Conservation (phyloP, 2,113 vertebrate species). For the Trinectes maculatus region DNA sequence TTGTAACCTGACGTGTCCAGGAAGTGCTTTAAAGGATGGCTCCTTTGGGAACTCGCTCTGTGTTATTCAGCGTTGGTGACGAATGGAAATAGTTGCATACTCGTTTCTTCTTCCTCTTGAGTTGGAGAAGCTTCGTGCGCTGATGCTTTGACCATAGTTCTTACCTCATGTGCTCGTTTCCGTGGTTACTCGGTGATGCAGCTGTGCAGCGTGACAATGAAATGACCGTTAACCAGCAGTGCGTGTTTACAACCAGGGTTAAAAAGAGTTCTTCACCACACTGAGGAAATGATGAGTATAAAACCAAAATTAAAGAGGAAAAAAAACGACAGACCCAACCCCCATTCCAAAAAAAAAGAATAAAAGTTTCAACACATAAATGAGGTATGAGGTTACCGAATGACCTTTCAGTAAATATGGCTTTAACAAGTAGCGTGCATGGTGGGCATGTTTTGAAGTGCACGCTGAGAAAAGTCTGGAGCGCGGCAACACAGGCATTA, state of each 20-base stretch:
- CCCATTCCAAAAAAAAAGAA: conserved; percentile 18
- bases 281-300: neutral
- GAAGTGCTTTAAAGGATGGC: conserved; percentile 40
- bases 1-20: conserved; percentile 23
- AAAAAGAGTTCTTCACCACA: neutral
- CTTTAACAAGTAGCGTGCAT: conserved; percentile 23
- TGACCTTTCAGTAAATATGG: conserved; percentile 25
- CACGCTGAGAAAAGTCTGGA: neutral
- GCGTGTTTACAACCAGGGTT: conserved; percentile 30
- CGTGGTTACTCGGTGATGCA: conserved; percentile 18
- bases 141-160: conserved; percentile 39
- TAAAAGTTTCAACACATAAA: conserved; percentile 21
- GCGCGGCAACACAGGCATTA: conserved; percentile 35
- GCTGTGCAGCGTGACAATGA: conserved; percentile 7
- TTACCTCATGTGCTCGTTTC: conserved; percentile 37
- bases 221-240: neutral
- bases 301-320: neutral
- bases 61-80: conserved; percentile 27
- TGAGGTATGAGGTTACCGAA: neutral
- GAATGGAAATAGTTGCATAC: conserved; percentile 62
- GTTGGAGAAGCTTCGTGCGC: conserved; percentile 49
- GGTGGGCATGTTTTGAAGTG: neutral
- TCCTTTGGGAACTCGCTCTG: conserved; percentile 23
- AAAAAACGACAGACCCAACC: conserved; percentile 1
- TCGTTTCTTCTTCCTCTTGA: conserved; percentile 33